phyloP scores from a whole-genome alignment of 2,888 invertebrate genomes.

The Megastigmus dorsalis region DNA sequence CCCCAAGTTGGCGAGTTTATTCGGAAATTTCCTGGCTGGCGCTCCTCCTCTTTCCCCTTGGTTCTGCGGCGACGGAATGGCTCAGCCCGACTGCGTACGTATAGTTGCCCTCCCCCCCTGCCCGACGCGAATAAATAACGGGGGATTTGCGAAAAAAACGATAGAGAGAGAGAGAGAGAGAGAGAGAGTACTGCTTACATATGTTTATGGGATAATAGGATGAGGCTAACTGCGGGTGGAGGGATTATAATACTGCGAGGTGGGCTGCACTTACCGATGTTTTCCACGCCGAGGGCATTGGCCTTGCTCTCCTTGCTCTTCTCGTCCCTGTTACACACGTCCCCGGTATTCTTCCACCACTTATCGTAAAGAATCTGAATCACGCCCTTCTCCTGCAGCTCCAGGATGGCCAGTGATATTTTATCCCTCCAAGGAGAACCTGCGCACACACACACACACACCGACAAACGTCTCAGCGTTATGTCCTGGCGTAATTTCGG shows the following conservation, averaged over 20 bases:
- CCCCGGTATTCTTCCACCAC: slow-evolving; percentile 98
- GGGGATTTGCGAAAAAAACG: not conserved
- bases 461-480: not conserved
- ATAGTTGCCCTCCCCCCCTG: not conserved
- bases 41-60: not conserved
- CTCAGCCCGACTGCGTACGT: not conserved
- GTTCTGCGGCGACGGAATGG: not conserved
- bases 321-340: slow-evolving; percentile 91
- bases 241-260: too few species aligned
- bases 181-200: too few species aligned
- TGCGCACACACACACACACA: too few species aligned
- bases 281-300: slow-evolving; percentile 92
- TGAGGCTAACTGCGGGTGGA: not conserved
- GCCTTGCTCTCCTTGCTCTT: slow-evolving; percentile 94
- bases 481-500: not conserved
- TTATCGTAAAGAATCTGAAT: slow-evolving; percentile 96
- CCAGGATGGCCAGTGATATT: slow-evolving; percentile 94
- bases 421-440: slow-evolving; percentile 96
- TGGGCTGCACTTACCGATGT: slow-evolving; percentile 84
- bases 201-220: not conserved
- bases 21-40: slow-evolving; percentile 9
- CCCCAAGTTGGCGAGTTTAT: slow-evolving; percentile 9
- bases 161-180: too few species aligned
- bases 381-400: slow-evolving; percentile 95
- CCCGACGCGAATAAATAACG: slow-evolving; percentile 1